Evolutionary conservation across 2,113 vertebrate species (phyloP).

Genomic region (Cynoglossus semilaevis): DNA sequence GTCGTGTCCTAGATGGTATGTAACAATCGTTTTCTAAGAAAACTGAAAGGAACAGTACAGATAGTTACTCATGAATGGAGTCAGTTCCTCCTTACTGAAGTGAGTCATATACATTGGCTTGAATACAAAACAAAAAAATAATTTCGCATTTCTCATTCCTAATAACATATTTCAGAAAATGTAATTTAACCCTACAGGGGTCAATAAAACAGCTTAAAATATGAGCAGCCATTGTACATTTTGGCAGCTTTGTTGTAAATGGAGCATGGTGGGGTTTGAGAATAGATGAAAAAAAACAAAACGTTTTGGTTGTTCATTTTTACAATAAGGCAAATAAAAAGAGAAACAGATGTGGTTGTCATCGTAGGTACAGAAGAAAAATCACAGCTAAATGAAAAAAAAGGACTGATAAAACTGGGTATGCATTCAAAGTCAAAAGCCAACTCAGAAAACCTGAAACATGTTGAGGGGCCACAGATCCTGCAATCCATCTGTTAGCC

Average conservation of each 20-base stretch:
- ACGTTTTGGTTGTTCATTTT: conserved; percentile 38
- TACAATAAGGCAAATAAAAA: conserved; percentile 31
- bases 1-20: conserved; percentile 48
- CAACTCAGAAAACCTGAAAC: neutral
- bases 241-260: conserved; percentile 57
- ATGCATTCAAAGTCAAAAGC: conserved; percentile 8
- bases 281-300: conserved; percentile 49
- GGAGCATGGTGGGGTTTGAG: conserved; percentile 40
- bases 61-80: conserved; percentile 31
- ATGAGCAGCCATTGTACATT: conserved; percentile 39
- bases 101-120: conserved; percentile 49
- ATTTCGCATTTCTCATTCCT: conserved; percentile 32
- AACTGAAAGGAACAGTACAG: conserved; percentile 23
- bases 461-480: conserved; percentile 43
- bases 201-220: conserved; percentile 40
- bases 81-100: conserved; percentile 19
- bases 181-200: conserved; percentile 35
- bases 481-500: conserved; percentile 54
- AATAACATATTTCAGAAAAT: conserved; percentile 21
- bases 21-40: conserved; percentile 31
- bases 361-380: conserved; percentile 11
- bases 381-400: too few species aligned
- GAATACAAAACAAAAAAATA: conserved; percentile 2
- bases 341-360: conserved; percentile 56
- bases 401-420: conserved; percentile 17